A percentile compares a stretch with the other conserved stretches of the same genome.
These are phyloP conservation scores for Nebria ingens DNA, from an alignment of 1,140 invertebrate genomes.

Conservation along the genomic window DNA sequence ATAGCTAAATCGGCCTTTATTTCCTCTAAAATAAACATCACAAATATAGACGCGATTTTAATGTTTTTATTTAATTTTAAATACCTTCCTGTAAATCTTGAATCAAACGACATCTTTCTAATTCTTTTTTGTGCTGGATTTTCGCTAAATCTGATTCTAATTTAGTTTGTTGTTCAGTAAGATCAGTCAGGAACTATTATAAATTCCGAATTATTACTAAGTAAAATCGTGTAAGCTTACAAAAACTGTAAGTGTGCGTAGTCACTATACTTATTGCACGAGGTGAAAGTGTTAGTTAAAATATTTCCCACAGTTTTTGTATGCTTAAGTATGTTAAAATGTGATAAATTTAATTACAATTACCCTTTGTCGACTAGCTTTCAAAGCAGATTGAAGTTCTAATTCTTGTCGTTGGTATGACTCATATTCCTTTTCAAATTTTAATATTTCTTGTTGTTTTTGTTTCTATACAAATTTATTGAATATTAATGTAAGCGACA, in stretches of 20 bases:
- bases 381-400: conserved; percentile 39
- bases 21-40: conserved; percentile 39
- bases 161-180: conserved; percentile 49
- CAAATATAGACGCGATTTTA: conserved; percentile 15
- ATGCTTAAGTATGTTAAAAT: conserved; percentile 10
- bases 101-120: conserved; percentile 48
- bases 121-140: conserved; percentile 51
- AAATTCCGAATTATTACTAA: no score
- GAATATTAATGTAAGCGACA: no score
- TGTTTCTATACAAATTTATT: conserved; percentile 35
- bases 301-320: no score
- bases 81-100: conserved; percentile 39
- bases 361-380: conserved; percentile 43
- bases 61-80: conserved; percentile 11
- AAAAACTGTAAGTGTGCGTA: not conserved
- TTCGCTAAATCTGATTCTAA: conserved; percentile 52
- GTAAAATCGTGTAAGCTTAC: not conserved
- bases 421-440: conserved; percentile 43
- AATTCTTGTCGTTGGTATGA: conserved; percentile 43
- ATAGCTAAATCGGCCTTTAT: conserved; percentile 52
- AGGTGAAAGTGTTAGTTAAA: conserved; percentile 12
- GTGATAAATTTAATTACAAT: no score
- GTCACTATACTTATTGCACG: not conserved
- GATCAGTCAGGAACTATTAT: conserved; percentile 46
- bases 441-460: conserved; percentile 39